Base-by-base conservation (phyloP, 2,113 vertebrate species). In the Nesogale talazaci region DNA sequence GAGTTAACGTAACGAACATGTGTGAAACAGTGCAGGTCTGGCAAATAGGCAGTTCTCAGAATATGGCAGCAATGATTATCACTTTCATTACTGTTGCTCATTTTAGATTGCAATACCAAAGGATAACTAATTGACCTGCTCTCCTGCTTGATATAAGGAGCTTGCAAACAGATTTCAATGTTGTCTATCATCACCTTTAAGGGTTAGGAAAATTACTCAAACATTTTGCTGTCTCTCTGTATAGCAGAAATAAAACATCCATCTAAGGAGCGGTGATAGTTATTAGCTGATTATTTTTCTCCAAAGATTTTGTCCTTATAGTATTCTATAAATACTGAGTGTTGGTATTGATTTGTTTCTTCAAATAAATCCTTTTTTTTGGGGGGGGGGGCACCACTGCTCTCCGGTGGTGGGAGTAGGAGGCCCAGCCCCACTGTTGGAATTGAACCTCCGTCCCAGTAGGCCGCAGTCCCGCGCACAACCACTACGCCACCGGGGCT, bases 221-320 rank as follows among this genome's bases (percentile, higher is more conserved):
- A 80, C 9, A 19, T 87, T 86, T 93, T 19, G 46, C 7, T 83
- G 89, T 93, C 27, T 81, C 56, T 85, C 36, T 38, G 17, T 86
- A 40, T 80, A 19, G 22, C 16, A 78, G 57, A 91, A 89, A 87
- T 82, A 87, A 95, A 75, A 86, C 22, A 82, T 89, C 74, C 83
- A 65, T 15, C 3, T 89, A 81, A 2, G 27, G 69, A 83, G 23
- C 59, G 78, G 10, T 63, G 84, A 92, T 86, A 34, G 46, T 56
- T 89, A 52, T 95, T 93, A 94, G 78, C 61, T 93, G 88, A 87
- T 95, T 89, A 85, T 31, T 77, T 92, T 95, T 91, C 74, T 70
- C 52, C 86, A 89, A 63, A 86, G 34, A 83, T 76, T 52, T 84
- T 89, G 52, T 76, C n/a, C 14, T 88, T 94, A 94, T 29, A 77